Conservation (phyloP, 2,888 invertebrate genomes). For the Oligia strigilis region DNA sequence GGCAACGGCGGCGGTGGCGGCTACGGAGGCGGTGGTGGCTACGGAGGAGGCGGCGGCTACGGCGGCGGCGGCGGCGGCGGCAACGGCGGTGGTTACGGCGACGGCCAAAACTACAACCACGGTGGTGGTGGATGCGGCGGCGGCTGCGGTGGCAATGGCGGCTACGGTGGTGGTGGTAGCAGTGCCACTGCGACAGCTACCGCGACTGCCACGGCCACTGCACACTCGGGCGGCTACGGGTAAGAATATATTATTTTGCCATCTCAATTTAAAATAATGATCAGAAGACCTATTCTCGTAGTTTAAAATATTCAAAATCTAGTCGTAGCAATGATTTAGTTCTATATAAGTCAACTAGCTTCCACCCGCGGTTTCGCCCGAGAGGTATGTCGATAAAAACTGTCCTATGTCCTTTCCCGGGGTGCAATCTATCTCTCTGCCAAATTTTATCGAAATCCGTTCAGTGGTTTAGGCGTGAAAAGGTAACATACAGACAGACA, state of each 20-base stretch:
- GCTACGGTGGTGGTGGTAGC: constrained; percentile 44
- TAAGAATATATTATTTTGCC: constrained; percentile 14
- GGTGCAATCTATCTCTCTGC: too few relatives aligned
- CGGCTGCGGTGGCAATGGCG: constrained; percentile 53
- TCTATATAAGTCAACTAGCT: too few relatives aligned
- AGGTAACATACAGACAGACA: too few relatives aligned
- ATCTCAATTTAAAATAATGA: neutral
- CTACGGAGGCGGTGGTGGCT: constrained; percentile 18
- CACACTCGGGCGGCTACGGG: constrained; percentile 52
- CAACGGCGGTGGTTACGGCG: constrained; percentile 60
- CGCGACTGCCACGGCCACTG: constrained; percentile 64
- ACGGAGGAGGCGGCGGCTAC: constrained; percentile 52
- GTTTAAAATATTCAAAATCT: too few relatives aligned
- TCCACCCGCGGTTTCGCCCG: too few relatives aligned
- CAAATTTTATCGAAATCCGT: too few relatives aligned
- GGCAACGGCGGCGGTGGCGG: constrained; percentile 49
- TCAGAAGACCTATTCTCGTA: too few relatives aligned
- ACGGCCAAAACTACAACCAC: constrained; percentile 19
- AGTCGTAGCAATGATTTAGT: too few relatives aligned
- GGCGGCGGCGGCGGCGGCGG: constrained; percentile 51
- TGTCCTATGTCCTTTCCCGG: too few relatives aligned
- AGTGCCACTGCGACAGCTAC: constrained; percentile 74
- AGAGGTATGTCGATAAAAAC: too few relatives aligned
- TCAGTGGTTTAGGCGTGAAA: too few relatives aligned
- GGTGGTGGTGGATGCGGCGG: constrained; percentile 50